Base-by-base conservation (phyloP, 2,888 invertebrate genomes). In the Euzetes globulus region DNA sequence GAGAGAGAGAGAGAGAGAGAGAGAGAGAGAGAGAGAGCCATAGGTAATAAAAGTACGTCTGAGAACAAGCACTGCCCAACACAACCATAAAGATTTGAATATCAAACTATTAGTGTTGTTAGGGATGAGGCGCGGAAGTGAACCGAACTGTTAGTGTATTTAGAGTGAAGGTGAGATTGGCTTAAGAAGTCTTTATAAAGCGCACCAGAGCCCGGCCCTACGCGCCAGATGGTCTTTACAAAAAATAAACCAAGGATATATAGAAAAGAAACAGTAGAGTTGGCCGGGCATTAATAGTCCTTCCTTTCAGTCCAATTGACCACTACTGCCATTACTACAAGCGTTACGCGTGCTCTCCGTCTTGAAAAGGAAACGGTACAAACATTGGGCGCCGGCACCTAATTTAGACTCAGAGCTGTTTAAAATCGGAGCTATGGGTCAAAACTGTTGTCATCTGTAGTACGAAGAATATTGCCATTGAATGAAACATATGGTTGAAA, bases 21-120 rank as follows among this genome's bases (percentile, higher is more conserved):
- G 58, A 58, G 58, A 58, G 58, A 4, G 27, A 58, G 25, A 58
- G 58, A 27, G 27, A 25, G 50, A 50, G 50, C 47, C 2, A 63
- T 37, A 63, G 63, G 63, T 63, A 63, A 63, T 63, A 63, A 63
- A 63, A 63, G 63, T 63, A 63, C 60, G 63, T 33, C 37, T 37
- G 37, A 55, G 27, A 9, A n/a, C 19, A n/a, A 29, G n/a, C 13
- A 60, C 29, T 50, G 50, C 50, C 17, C 60, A 55, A 9, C n/a
- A 33, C 25, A 17, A n/a, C 25, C 55, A 55, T 55, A 25, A 33
- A 29, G 63, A 63, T 37, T 63, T 37, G 63, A 37, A 63, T 63
- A 33, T 63, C 63, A 63, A 63, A 17, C 37, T 63, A 63, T 37
- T 63, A 37, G 63, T 55, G 55, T 55, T 55, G 55, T 55, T 33